Base-by-base conservation (phyloP, 2,888 invertebrate genomes). In the Altica lythri region DNA sequence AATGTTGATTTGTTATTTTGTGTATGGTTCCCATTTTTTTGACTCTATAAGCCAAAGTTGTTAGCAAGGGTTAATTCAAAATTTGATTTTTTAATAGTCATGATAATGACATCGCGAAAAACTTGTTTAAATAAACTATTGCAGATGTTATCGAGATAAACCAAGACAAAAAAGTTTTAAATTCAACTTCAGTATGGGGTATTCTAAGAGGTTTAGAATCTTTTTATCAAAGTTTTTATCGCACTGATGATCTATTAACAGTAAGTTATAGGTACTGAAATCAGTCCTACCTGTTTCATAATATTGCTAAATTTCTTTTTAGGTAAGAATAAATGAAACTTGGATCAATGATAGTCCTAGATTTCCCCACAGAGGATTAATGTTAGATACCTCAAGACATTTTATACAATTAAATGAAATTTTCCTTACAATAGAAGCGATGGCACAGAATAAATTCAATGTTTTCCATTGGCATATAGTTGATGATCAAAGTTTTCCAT, bases 391-490 rank as follows among this genome's bases (percentile, higher is more conserved):
- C 0, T 85, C 92, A 0, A 80, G 96, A 2, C 96, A 96, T 76
- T 96, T 82, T 71, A 77, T 94, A n/a, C 84, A 88, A 0, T 72
- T 89, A 34, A 68, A 75, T 1, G 83, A 83, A 46, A 85, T 95
- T 50, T 72, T 83, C 17, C 75, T 80, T 50, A 85, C 81, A 0
- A 69, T 95, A 65, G 92, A 95, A 60, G 89, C 89, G 0, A 92
- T 95, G 92, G 81, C 88, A 0, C 90, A 90, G 75, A 95, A 94
- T 72, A 96, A 96, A 76, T 76, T 95, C 71, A 96, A 96, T 74
- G 91, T 95, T 0, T 85, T 96, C 57, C 95, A 96, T 74, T 96
- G 95, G 95, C 96, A 96, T 72, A 89, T 97, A 43, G 89, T 90
- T 0, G 96, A 96, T 73, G 94, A 95, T 72, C 90, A 92, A 68